Percentiles rank a stretch among this genome's conserved stretches.
These are phyloP conservation scores for Myotis planiceps DNA, from an alignment of 2,797 vertebrate genomes.

Conservation along the genomic window DNA sequence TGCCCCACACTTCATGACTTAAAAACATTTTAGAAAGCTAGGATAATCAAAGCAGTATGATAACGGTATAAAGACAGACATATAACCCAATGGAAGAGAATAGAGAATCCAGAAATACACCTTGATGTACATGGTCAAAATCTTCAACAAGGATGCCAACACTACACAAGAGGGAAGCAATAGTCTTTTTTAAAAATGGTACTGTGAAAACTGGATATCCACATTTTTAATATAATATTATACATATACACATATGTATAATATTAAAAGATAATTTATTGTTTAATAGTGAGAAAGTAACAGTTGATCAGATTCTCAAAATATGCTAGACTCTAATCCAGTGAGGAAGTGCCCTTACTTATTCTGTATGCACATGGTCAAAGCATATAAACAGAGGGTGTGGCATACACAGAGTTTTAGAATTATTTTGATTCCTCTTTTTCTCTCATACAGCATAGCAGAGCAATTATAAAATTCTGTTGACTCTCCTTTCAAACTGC, in stretches of 20 bases:
- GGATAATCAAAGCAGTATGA: not conserved
- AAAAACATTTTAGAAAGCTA: not conserved
- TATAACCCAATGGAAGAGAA: not conserved
- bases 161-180: not conserved
- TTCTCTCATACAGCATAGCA: not conserved
- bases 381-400: not conserved
- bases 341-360: not conserved
- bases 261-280: not conserved
- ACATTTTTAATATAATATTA: not conserved
- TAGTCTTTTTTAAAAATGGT: not conserved
- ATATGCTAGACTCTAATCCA: not conserved
- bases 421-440: not conserved
- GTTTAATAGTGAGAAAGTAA: not conserved
- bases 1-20: not conserved
- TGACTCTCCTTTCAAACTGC: not conserved
- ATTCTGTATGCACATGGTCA: not conserved
- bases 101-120: not conserved
- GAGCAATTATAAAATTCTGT: not conserved
- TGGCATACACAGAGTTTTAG: not conserved
- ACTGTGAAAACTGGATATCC: not conserved
- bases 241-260: too few species aligned
- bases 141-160: not conserved
- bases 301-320: not conserved
- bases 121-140: not conserved
- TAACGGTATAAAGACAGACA: not conserved